Percentiles rank a stretch among this genome's conserved stretches.
Conservation (phyloP, 2,797 vertebrate species). For the Phrynocephalus forsythii region DNA sequence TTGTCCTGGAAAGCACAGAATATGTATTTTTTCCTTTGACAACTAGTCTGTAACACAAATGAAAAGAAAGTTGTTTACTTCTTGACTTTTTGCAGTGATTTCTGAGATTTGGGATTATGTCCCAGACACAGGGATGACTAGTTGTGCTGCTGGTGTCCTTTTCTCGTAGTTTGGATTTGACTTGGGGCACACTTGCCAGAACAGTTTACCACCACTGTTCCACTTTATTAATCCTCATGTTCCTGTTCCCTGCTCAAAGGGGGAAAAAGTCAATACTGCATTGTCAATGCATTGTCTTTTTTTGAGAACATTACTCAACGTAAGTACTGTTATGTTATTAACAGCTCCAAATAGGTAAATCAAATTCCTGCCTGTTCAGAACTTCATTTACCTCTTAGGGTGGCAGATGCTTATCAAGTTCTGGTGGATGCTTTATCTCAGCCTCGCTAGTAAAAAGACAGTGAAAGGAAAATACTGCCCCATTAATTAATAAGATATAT, state of each 20-base stretch:
- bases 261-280: not conserved
- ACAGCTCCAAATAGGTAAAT: too few species aligned
- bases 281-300: not conserved
- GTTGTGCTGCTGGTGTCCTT: not conserved
- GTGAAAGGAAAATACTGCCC: not conserved
- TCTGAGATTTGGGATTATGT: not conserved
- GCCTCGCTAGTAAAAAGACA: not conserved
- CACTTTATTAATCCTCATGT: conserved; percentile 4
- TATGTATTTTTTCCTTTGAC: conserved; percentile 40
- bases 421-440: not conserved
- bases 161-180: conserved; percentile 12
- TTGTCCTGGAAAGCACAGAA: conserved; percentile 30
- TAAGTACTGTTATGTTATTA: too few species aligned
- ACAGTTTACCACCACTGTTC: not conserved
- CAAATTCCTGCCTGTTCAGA: not conserved
- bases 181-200: not conserved
- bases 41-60: conserved; percentile 49
- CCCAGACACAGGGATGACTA: not conserved
- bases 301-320: not conserved
- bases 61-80: conserved; percentile 45
- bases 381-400: not conserved
- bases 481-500: not conserved
- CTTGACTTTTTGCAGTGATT: conserved; percentile 41
- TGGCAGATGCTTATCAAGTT: not conserved
- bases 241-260: not conserved